Evolutionary conservation across 2,797 vertebrate genomes (phyloP).

Genomic region (Acipenser oxyrinchus): DNA sequence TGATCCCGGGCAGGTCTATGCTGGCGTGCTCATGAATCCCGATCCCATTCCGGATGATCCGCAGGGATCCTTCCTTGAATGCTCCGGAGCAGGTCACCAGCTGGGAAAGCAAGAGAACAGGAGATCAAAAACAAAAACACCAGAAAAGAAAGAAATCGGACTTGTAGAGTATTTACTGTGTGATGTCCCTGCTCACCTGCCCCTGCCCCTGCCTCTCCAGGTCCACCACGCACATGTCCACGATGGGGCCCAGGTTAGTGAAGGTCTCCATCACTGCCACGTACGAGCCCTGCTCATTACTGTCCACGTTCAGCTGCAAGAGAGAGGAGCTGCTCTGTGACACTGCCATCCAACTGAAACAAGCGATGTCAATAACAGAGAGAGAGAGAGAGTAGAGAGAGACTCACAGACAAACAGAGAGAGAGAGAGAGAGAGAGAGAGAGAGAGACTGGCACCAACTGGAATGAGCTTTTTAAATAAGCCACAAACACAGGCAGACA

Average conservation of each 20-base stretch:
- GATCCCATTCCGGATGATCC: conserved; percentile 95
- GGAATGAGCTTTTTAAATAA: too few species aligned
- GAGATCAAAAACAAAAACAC: conserved; percentile 14
- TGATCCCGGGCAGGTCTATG: conserved; percentile 94
- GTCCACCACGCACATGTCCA: conserved; percentile 98
- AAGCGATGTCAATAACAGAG: conserved; percentile 4
- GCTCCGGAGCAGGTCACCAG: conserved; percentile 96
- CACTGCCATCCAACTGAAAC: neutral
- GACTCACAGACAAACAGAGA: too few species aligned
- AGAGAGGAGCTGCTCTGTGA: neutral
- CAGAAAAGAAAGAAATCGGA: conserved; percentile 27
- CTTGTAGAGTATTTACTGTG: neutral
- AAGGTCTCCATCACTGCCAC: conserved; percentile 98
- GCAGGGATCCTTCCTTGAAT: conserved; percentile 92
- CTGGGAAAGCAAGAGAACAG: conserved; percentile 39
- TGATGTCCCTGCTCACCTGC: conserved; percentile 63
- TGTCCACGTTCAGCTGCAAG: conserved; percentile 87
- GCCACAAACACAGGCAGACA: too few species aligned
- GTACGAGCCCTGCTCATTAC: conserved; percentile 94
- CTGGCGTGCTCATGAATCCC: conserved; percentile 97
- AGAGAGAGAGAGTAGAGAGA: neutral
- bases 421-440: neutral
- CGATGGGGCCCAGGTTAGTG: conserved; percentile 94
- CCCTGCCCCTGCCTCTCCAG: conserved; percentile 95
- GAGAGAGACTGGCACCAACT: too few species aligned